A percentile compares a stretch with the other conserved stretches of the same genome.
These are phyloP conservation scores for Montipora sp. DNA, from an alignment of 64 coral and sea anemone genomes.

Conservation along the genomic window DNA sequence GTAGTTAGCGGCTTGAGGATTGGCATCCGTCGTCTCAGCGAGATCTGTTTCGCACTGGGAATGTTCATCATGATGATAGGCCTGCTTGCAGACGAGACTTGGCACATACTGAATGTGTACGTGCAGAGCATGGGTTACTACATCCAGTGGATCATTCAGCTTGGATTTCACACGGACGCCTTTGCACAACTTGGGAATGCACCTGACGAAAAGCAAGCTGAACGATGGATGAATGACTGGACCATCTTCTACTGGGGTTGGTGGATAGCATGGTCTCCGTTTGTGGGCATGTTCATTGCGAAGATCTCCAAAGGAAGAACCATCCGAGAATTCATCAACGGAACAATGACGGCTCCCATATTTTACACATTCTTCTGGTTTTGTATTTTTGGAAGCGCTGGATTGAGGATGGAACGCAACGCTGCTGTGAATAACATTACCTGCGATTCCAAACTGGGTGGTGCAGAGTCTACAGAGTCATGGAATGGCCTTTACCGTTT, in stretches of 20 bases:
- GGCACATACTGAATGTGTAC: constrained; percentile 62
- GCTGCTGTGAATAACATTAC: constrained; percentile 23
- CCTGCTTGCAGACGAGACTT: constrained; percentile 46
- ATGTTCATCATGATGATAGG: constrained; percentile 59
- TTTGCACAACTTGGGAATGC: constrained; percentile 75
- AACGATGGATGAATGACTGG: constrained; percentile 68
- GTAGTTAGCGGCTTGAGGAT: constrained; percentile 64
- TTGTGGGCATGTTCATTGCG: constrained; percentile 70
- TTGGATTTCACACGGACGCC: constrained; percentile 75
- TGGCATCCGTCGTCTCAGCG: constrained; percentile 69
- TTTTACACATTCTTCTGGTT: constrained; percentile 69
- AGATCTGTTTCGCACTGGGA: constrained; percentile 59
- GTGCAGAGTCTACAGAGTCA: not conserved
- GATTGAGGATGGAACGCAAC: constrained; percentile 55
- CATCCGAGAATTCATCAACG: constrained; percentile 54
- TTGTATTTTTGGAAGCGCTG: constrained; percentile 61
- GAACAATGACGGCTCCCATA: constrained; percentile 56
- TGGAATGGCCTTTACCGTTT: constrained; percentile 50
- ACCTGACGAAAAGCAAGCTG: constrained; percentile 51
- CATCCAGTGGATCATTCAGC: constrained; percentile 54
- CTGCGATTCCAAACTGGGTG: constrained; percentile 45
- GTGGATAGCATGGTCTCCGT: constrained; percentile 77
- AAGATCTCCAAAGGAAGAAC: constrained; percentile 64
- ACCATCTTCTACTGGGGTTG: constrained; percentile 79
- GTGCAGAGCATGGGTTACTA: constrained; percentile 65